Conservation (phyloP, 2,888 invertebrate species). For the Yponomeuta plumbellus region DNA sequence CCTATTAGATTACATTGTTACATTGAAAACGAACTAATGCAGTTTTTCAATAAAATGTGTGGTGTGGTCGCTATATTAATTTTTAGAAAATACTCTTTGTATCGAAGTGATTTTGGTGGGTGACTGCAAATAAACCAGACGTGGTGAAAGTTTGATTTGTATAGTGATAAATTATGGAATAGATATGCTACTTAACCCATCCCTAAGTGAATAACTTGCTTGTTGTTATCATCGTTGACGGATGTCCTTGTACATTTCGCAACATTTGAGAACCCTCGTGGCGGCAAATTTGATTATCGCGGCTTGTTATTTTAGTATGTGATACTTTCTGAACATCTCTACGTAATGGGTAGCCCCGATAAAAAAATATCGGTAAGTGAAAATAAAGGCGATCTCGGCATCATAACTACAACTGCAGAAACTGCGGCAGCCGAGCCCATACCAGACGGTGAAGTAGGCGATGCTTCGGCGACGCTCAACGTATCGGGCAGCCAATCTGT, state of each 20-base stretch:
- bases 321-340: slow-evolving; percentile 21
- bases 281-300: slow-evolving; percentile 69
- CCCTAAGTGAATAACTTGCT: background rate
- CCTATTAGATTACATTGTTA: too few species aligned
- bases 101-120: background rate
- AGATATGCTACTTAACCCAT: background rate
- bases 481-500: slow-evolving; percentile 28
- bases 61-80: slow-evolving; percentile 6
- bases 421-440: slow-evolving; percentile 43
- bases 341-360: slow-evolving; percentile 59
- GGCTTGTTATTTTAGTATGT: slow-evolving; percentile 48
- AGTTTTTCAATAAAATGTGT: slow-evolving; percentile 6
- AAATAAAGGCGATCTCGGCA: slow-evolving; percentile 36
- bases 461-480: slow-evolving; percentile 45
- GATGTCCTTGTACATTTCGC: slow-evolving; percentile 72
- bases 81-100: slow-evolving; percentile 4
- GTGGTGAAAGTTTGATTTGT: background rate
- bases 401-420: slow-evolving; percentile 7
- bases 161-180: slow-evolving; percentile 6
- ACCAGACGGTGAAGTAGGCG: slow-evolving; percentile 44
- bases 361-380: slow-evolving; percentile 47
- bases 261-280: slow-evolving; percentile 49
- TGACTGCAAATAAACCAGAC: background rate
- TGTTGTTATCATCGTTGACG: slow-evolving; percentile 71
- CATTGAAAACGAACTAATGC: slow-evolving; percentile 9